Conservation (phyloP, 1,140 invertebrate species). For the Atta colombica region DNA sequence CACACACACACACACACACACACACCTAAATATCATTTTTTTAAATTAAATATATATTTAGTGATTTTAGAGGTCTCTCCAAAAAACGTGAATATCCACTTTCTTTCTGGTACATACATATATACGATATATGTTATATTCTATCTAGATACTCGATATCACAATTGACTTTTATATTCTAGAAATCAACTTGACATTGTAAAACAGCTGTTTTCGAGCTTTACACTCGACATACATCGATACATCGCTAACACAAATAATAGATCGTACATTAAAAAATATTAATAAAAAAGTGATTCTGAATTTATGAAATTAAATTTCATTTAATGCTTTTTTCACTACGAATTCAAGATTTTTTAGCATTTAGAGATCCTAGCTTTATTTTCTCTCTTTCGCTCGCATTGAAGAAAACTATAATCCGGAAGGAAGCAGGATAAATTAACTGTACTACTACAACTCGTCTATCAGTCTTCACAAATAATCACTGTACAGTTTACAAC, state of each 20-base stretch:
- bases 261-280: not conserved
- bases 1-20: no score
- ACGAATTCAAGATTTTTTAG: not conserved
- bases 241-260: not conserved
- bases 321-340: not conserved
- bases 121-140: no score
- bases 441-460: not conserved
- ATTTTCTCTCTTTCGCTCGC: not conserved
- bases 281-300: not conserved
- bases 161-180: not conserved
- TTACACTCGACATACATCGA: not conserved
- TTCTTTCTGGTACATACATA: no score
- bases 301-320: not conserved
- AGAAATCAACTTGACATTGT: not conserved
- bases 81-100: no score
- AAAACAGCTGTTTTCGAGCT: not conserved
- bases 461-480: not conserved
- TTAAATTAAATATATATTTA: no score
- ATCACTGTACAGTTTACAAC: constrained; percentile 1
- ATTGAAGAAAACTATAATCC: not conserved
- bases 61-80: no score
- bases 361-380: not conserved
- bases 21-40: no score
- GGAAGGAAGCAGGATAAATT: not conserved
- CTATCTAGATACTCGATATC: no score